A percentile compares a stretch with the other conserved stretches of the same genome.
These are phyloP conservation scores for Hoplostethus atlanticus DNA, from an alignment of 2,797 vertebrate species.

Conservation along the genomic window DNA sequence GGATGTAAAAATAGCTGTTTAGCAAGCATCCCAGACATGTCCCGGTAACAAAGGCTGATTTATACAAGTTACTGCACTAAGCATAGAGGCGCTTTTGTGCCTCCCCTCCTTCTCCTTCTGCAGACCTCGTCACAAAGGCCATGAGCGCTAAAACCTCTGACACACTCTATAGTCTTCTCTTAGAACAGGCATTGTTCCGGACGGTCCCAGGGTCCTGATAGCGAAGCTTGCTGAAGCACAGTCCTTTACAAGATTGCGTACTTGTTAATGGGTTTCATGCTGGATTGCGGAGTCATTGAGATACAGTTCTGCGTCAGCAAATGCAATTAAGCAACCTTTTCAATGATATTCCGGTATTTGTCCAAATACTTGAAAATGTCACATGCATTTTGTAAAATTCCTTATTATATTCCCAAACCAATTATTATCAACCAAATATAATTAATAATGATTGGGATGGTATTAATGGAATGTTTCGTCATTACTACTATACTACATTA, in stretches of 20 bases:
- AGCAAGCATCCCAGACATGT: slow-evolving; percentile 95
- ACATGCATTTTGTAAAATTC: slow-evolving; percentile 6
- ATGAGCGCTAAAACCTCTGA: slow-evolving; percentile 91
- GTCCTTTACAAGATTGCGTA: slow-evolving; percentile 82
- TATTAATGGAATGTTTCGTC: no score
- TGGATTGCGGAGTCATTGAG: slow-evolving; percentile 62
- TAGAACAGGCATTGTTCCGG: slow-evolving; percentile 92
- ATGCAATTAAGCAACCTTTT: slow-evolving; percentile 10
- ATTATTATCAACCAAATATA: no score
- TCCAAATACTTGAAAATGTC: slow-evolving; percentile 37
- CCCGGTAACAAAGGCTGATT: slow-evolving; percentile 94
- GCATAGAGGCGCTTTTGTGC: slow-evolving; percentile 94
- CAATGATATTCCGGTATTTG: slow-evolving; percentile 29
- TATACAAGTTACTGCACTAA: slow-evolving; percentile 86
- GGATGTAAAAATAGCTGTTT: slow-evolving; percentile 94
- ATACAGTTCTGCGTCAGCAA: slow-evolving; percentile 41
- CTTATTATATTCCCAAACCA: not conserved
- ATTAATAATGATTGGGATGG: no score
- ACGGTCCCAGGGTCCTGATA: slow-evolving; percentile 86
- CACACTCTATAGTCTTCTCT: slow-evolving; percentile 84
- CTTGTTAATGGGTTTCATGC: slow-evolving; percentile 59
- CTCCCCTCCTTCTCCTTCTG: slow-evolving; percentile 63
- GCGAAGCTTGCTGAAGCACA: slow-evolving; percentile 76
- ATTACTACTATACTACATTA: not conserved
- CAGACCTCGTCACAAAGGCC: slow-evolving; percentile 88